A percentile compares a stretch with the other conserved stretches of the same genome.
phyloP scores from a whole-genome alignment of 2,888 invertebrate genomes.

The Drosophila hamatofila region DNA sequence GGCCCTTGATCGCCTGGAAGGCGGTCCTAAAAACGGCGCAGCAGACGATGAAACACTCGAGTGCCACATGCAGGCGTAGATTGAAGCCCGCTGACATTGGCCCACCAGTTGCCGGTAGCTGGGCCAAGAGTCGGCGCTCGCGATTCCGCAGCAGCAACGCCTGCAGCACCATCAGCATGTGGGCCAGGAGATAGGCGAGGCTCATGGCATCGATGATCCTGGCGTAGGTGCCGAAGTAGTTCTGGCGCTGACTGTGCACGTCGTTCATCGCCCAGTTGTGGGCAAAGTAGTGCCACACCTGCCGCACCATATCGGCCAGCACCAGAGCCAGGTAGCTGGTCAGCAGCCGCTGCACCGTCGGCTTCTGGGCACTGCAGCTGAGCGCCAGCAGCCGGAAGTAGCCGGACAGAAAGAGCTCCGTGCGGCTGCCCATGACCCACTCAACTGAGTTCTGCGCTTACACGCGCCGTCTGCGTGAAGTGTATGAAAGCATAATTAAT shows the following conservation, averaged over 20 bases:
- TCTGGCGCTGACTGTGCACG: background rate
- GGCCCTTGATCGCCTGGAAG: background rate
- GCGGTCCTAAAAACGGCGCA: background rate
- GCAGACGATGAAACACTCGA: conserved; percentile 36
- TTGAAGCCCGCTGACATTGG: background rate
- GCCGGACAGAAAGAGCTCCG: conserved; percentile 34
- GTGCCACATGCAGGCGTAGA: conserved; percentile 17
- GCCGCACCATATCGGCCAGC: conserved; percentile 28
- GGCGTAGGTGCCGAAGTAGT: background rate
- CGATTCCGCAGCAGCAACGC: conserved; percentile 44
- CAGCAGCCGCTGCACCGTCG: conserved; percentile 29
- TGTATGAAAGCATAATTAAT: conserved; percentile 3
- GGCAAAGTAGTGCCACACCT: conserved; percentile 23
- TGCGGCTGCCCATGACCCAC: conserved; percentile 21
- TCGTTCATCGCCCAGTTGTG: background rate
- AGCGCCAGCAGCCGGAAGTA: conserved; percentile 68
- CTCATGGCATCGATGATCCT: conserved; percentile 35
- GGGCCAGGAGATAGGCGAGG: conserved; percentile 49
- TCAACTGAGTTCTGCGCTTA: background rate
- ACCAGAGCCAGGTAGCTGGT: conserved; percentile 37
- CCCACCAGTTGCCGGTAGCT: conserved; percentile 29
- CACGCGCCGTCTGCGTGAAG: background rate
- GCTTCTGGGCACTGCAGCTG: conserved; percentile 41
- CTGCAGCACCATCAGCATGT: conserved; percentile 43
- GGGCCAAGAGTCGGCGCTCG: conserved; percentile 39